Percentiles rank a stretch among this genome's conserved stretches.
These are phyloP conservation scores for Narcine bancroftii DNA, from an alignment of 2,113 vertebrate species.

Conservation along the genomic window DNA sequence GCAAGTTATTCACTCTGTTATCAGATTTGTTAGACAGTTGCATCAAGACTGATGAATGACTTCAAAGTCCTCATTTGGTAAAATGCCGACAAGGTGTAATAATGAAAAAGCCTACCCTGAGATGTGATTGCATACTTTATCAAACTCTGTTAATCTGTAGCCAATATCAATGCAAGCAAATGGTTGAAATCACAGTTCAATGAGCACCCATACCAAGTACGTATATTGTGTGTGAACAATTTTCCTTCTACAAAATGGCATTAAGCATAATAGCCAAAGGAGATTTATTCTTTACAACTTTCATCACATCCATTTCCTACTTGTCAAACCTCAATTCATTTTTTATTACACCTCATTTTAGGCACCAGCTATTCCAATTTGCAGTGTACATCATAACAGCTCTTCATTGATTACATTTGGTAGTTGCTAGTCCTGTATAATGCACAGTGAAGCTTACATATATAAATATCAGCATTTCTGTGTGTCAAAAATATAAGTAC, in stretches of 20 bases:
- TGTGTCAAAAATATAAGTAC: neutral
- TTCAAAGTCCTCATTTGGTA: neutral
- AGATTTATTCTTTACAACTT: conserved; percentile 22
- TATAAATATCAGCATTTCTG: conserved; percentile 6
- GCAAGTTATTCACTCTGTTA: neutral
- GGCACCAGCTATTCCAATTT: neutral
- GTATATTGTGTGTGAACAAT: neutral
- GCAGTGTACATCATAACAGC: neutral
- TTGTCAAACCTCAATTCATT: conserved; percentile 28
- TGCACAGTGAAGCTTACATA: neutral
- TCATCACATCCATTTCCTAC: conserved; percentile 13
- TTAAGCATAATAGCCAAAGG: neutral
- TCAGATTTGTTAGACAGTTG: neutral
- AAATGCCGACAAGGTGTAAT: neutral
- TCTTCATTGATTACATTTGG: conserved; percentile 6
- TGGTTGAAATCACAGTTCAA: conserved; percentile 15
- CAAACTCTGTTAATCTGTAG: neutral
- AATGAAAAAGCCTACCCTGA: neutral
- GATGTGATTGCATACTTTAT: neutral
- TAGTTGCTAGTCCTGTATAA: neutral
- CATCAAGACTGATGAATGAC: neutral
- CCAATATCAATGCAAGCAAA: neutral
- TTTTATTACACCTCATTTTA: conserved; percentile 13
- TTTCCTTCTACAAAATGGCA: neutral
- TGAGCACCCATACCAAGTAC: neutral